Percentiles rank a stretch among this genome's conserved stretches.
Conservation (phyloP, 1,140 invertebrate genomes). For the Heterodera carotae region DNA sequence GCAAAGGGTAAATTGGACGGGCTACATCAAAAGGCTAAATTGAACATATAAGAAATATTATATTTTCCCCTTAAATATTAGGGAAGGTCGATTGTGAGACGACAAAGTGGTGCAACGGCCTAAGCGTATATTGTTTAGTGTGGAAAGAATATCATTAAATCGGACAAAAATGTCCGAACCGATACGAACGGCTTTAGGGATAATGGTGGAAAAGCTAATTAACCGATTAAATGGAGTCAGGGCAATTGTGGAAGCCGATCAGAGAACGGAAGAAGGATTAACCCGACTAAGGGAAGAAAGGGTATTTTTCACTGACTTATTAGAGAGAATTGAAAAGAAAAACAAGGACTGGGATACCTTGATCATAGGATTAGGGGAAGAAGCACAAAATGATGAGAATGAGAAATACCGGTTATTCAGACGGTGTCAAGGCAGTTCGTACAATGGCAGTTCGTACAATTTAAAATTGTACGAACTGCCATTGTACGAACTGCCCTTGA, state of each 20-base stretch:
- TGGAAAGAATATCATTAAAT: not conserved
- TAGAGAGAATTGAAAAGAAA: not conserved
- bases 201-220: not conserved
- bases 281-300: not conserved
- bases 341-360: not conserved
- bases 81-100: too few species aligned
- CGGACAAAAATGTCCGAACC: not conserved
- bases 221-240: not conserved
- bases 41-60: too few species aligned
- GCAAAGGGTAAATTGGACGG: too few species aligned
- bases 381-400: not conserved
- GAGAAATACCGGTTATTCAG: not conserved
- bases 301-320: not conserved
- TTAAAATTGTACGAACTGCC: too few species aligned
- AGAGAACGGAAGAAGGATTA: not conserved
- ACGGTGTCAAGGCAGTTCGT: too few species aligned
- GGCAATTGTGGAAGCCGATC: not conserved
- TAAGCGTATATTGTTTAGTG: not conserved
- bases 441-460: too few species aligned
- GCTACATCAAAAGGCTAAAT: too few species aligned
- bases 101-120: constrained; percentile 1
- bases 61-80: too few species aligned
- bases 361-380: not conserved
- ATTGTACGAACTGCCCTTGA: too few species aligned
- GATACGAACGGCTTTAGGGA: not conserved